Evolutionary conservation across 2,888 invertebrate genomes (phyloP).

Genomic region (Nomada hirtipes): DNA sequence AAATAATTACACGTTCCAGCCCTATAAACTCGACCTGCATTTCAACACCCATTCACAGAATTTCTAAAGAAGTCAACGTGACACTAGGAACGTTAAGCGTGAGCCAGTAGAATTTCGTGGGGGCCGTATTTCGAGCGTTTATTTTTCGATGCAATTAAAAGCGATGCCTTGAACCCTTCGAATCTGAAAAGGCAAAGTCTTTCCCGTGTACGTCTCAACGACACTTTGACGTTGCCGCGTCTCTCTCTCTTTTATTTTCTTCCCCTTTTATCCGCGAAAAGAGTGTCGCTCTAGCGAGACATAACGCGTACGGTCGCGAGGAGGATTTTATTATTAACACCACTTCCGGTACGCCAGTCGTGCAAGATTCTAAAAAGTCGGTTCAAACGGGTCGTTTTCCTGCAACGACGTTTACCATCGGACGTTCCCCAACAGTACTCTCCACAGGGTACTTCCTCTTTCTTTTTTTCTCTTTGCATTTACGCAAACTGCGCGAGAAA

Average conservation of each 20-base stretch:
- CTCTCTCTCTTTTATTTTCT: neutral
- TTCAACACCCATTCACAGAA: too few relatives aligned
- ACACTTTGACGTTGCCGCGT: too few relatives aligned
- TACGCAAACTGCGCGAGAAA: slow-evolving; percentile 33
- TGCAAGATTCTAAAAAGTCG: slow-evolving; percentile 24
- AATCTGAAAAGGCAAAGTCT: too few relatives aligned
- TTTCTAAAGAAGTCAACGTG: too few relatives aligned
- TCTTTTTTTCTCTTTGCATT: slow-evolving; percentile 5
- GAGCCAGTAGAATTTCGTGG: too few relatives aligned
- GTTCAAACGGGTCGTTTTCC: slow-evolving; percentile 31
- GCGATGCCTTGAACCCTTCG: too few relatives aligned
- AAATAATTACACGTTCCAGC: too few relatives aligned
- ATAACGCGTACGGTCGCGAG: slow-evolving; percentile 1
- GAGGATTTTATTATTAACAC: slow-evolving; percentile 42
- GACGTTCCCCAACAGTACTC: slow-evolving; percentile 12
- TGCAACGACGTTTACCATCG: slow-evolving; percentile 4
- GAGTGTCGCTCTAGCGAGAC: neutral
- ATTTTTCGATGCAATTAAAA: too few relatives aligned
- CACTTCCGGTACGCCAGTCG: slow-evolving; percentile 2
- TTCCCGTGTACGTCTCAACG: too few relatives aligned
- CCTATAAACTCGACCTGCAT: too few relatives aligned
- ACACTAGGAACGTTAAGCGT: too few relatives aligned
- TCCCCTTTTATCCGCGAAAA: neutral
- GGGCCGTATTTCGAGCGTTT: too few relatives aligned
- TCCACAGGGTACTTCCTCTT: slow-evolving; percentile 10